Percentiles rank a stretch among this genome's conserved stretches.
Evolutionary conservation across 2,888 invertebrate species (phyloP).

Genomic region (Trachelus iudaicus): DNA sequence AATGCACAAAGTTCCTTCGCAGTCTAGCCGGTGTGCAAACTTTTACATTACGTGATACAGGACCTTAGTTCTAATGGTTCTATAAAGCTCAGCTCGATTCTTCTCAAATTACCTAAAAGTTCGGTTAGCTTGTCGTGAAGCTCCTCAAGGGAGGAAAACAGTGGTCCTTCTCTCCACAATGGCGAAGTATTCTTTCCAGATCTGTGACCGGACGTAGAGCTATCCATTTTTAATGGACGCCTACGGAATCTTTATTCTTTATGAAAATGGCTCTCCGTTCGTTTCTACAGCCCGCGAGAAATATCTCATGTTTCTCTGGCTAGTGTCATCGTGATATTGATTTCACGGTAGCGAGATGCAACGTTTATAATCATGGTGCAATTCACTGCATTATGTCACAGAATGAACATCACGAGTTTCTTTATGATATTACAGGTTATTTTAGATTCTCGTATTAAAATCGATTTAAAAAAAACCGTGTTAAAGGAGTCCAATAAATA

Average conservation of each 20-base stretch:
- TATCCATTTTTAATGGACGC: slow-evolving; percentile 29
- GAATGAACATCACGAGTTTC: background rate
- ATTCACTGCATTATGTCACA: background rate
- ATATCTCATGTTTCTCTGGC: background rate
- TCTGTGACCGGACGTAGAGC: slow-evolving; percentile 29
- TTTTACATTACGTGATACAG: background rate
- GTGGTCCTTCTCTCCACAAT: slow-evolving; percentile 37
- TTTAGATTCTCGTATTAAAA: background rate
- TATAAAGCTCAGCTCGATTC: background rate
- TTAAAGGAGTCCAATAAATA: background rate
- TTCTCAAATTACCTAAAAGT: slow-evolving; percentile 53
- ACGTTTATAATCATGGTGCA: background rate
- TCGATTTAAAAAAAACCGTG: background rate
- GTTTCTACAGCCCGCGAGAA: background rate
- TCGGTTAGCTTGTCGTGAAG: slow-evolving; percentile 59
- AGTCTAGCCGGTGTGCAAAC: background rate
- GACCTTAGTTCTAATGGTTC: background rate
- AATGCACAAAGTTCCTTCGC: background rate
- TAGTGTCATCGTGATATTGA: background rate
- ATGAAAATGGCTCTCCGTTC: background rate
- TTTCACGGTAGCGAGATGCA: background rate
- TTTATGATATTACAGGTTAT: background rate
- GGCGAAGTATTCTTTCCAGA: slow-evolving; percentile 27
- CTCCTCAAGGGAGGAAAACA: slow-evolving; percentile 60
- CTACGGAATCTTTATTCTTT: background rate